Percentiles rank a stretch among this genome's conserved stretches.
Evolutionary conservation across 2,797 vertebrate species (phyloP).

Genomic region (Eulemur coronatus): DNA sequence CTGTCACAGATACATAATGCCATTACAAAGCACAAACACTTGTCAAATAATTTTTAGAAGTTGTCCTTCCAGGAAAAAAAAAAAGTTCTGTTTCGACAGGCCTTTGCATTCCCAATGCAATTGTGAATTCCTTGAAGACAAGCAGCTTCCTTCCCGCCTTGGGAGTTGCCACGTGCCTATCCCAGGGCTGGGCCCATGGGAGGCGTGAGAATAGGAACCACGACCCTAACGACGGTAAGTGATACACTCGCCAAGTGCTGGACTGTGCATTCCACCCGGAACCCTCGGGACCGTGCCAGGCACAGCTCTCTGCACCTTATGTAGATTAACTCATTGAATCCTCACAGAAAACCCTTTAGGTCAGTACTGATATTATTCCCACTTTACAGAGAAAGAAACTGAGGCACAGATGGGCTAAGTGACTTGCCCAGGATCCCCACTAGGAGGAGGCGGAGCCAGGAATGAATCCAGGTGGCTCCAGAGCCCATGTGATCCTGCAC

Average conservation of each 20-base stretch:
- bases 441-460: background rate
- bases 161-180: background rate
- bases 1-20: background rate
- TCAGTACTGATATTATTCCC: background rate
- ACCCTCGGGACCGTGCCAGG: background rate
- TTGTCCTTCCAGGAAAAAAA: background rate
- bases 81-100: background rate
- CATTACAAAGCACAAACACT: background rate
- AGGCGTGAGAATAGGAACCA: background rate
- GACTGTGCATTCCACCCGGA: background rate
- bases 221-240: fast-evolving
- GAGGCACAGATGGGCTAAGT: background rate
- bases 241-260: fast-evolving
- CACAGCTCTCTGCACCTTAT: background rate
- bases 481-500: fast-evolving
- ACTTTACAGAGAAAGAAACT: background rate
- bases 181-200: background rate
- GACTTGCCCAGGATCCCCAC: background rate
- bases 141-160: background rate
- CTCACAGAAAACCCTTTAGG: background rate
- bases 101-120: background rate
- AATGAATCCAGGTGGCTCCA: background rate
- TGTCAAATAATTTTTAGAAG: background rate
- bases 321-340: background rate
- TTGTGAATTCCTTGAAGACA: background rate